Base-by-base conservation (phyloP, 2,888 invertebrate genomes). In the Eurytoma californica region DNA sequence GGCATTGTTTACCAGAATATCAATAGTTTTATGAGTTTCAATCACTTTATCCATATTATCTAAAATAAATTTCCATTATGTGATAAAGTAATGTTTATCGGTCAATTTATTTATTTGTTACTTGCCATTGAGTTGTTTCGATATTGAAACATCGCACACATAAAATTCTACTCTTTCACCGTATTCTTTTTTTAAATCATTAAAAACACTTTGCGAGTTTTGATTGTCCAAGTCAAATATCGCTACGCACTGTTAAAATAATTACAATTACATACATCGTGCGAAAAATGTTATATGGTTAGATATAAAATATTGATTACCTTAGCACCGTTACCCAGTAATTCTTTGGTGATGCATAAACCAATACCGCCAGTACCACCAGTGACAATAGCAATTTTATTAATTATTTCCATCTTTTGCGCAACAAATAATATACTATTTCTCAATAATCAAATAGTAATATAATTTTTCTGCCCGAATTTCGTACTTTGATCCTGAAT, bases 361-460 rank as follows among this genome's bases (percentile, higher is more conserved):
- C 93, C 93, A 66, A 93, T 92, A 0, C 93, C 92, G 16, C 88
- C 87, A 0, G 92, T 92, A 18, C 91, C 93, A 0, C 93, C 93
- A 0, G 93, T 93, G 16, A 93, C 80, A n/a, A 87, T 73, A 7
- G 78, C 84, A 60, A 80, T 82, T 80, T 87, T 86, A 12, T 76
- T 82, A 24, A 83, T 82, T 20, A 86, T 83, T 14, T 80, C 72
- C 85, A 86, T 86, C 24, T 24, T 24, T 24, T 24, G 24, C 24
- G 2, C 24, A 2, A 24, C 24, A 24, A 24, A 24, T 24, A 24
- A 2, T 24, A 24, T 2, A 24, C 24, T 24, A 24, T 24, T 24
- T 24, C 24, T 24, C 1, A 24, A 2, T 24, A 24, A 24, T 24
- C 2, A 24, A 24, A 24, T 1, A 24, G 2, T 24, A 24, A 24